Base-by-base conservation (phyloP, 2,888 invertebrate genomes). In the Camptogramma bilineatum region DNA sequence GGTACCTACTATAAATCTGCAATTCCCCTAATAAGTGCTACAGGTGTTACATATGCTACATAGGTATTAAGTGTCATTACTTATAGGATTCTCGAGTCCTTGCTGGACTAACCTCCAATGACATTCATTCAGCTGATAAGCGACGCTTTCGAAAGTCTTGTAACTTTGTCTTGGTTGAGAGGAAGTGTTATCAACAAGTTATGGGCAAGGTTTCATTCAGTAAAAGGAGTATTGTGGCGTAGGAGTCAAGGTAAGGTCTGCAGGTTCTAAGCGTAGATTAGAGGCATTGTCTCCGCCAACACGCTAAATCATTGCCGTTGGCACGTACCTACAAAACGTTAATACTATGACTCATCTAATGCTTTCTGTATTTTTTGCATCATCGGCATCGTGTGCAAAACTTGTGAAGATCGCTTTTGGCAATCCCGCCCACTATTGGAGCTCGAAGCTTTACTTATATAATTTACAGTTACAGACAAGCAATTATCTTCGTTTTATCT, bases 181-280 rank as follows among this genome's bases (percentile, higher is more conserved):
- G 67, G 68, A 68, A 68, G 62, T 68, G 68, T 68, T 73, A 61
- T 73, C 61, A 72, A 70, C 73, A 73, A 73, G 71, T 77, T 74
- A 73, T 73, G 75, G 71, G 76, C 87, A 86, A 86, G 88, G 86
- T 82, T 84, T 79, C 76, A 70, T 78, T 82, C 77, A 84, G 87
- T 90, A 89, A 90, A 87, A 88, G 87, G 89, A 84, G 79, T 75
- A 78, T 66, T 76, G 69, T 64, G 71, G 92, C 91, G 93, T 93
- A 92, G 93, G 93, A 90, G 93, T 89, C 92, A 87, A 93, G 91
- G 91, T 90, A 92, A 93, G 93, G 93, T 83, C 91, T 91, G 86
- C 91, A 82, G 80, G 90, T 91, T 91, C 80, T 77, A 80, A 78
- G 78, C 78, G 78, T 73, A 77, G 81, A 82, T 87, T 89, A 86